A percentile compares a stretch with the other conserved stretches of the same genome.
These are phyloP conservation scores for Triplophysa tibetana DNA, from an alignment of 2,113 vertebrate genomes.

Conservation along the genomic window DNA sequence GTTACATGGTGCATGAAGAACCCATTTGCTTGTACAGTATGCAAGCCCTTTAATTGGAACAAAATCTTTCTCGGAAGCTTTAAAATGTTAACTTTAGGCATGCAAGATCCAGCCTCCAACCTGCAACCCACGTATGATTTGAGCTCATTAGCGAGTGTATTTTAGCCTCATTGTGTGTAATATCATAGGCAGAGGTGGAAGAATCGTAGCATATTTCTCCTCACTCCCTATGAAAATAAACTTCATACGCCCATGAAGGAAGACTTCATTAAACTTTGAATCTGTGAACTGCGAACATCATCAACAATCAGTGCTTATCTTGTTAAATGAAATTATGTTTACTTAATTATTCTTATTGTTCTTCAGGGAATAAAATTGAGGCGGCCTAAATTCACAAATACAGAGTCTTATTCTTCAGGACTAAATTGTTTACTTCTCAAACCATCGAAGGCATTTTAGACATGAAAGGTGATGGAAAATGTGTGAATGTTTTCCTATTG, in stretches of 20 bases:
- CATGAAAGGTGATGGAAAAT: neutral
- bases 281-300: constrained; percentile 28
- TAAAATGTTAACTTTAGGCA: constrained; percentile 1
- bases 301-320: constrained; percentile 40
- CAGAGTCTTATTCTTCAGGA: constrained; percentile 27
- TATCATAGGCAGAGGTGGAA: constrained; percentile 41
- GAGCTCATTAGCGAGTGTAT: constrained; percentile 22
- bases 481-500: neutral
- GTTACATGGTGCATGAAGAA: constrained; percentile 11
- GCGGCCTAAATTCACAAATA: constrained; percentile 48
- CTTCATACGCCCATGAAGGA: neutral
- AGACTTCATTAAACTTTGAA: constrained; percentile 33
- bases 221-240: constrained; percentile 23
- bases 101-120: constrained; percentile 5
- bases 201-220: constrained; percentile 22
- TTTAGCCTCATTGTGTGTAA: constrained; percentile 9
- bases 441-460: constrained; percentile 25
- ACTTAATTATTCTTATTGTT: constrained; percentile 37
- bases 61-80: neutral
- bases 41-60: neutral
- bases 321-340: constrained; percentile 40
- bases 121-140: constrained; percentile 4
- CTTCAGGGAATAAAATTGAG: constrained; percentile 31
- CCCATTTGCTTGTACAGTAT: neutral
- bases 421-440: constrained; percentile 34